Evolutionary conservation across 2,888 invertebrate genomes (phyloP), one percentile per base, ranked within the genome.

Genomic region (Coleophora flavipennella): DNA sequence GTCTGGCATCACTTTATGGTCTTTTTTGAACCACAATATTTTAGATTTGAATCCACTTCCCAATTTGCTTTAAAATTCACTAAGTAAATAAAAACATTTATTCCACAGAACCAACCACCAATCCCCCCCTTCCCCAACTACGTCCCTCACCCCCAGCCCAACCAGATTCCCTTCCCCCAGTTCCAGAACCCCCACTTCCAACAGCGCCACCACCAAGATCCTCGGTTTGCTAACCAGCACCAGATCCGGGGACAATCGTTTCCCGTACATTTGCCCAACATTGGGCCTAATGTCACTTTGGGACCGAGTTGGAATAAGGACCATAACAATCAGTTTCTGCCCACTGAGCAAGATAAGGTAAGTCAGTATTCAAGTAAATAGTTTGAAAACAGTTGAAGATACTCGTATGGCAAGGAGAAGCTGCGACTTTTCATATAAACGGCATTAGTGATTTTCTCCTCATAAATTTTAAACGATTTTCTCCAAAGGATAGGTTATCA

Each of bases 111-210:
- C 29, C 67, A 62, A 41, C 65, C 66, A 4, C 58, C 67, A 1
- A 43, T 71, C n/a, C 72, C 71, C 13, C 66, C 67, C 0, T 60
- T 61, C 55, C 65, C 57, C n/a, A 63, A 57, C 1, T 58, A 31
- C 42, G 71, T 70, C 11, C 62, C 66, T 0, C 62, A 61, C 55
- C 61, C 53, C 11, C 29, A 29, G 10, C 9, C n/a, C 4, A 4
- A 55, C 25, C 70, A 67, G 39, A 57, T 70, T 13, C 77, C 73
- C 1, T 64, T 59, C 59, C 76, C 75, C 1, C 66, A 66, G 41
- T 70, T 67, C 62, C 62, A 62, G 28, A 64, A 62, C 43, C 68
- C 67, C 0, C 67, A 62, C 45, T 67, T 62, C 53, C 59, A 59
- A 25, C 55, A 54, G 25, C 64, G 57, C 42, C 51, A 59, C 46